Evolutionary conservation across 1,140 invertebrate genomes (phyloP), one percentile per base, ranked within the genome.

Genomic region (Galendromus occidentalis): DNA sequence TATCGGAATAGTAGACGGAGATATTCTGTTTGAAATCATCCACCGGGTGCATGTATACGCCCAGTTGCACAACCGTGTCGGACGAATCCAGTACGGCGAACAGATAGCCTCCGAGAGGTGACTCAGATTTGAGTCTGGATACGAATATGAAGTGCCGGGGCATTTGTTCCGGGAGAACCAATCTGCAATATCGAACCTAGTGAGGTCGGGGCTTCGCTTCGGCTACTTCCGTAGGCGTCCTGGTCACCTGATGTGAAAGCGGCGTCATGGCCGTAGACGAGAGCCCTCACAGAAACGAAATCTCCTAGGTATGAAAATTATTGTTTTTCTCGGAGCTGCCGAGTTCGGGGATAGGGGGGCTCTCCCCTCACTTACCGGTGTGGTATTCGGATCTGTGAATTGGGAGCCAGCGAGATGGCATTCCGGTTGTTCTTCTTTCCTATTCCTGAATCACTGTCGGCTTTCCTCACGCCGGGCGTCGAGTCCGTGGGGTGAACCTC

Each of bases 401-500:
- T 59, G 25, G 51, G 51, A 17, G 51, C 51, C 25, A 59, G 51
- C 17, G 51, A 14, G 22, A 59, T 59, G 51, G 51, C 51, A 22
- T 59, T 18, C n/a, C 22, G 17, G 12, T 59, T 22, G 45, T 59
- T 17, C 6, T 59, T 59, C 14, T 59, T 59, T 18, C 22, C 25
- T 9, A 33, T 17, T 22, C 51, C 9, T 25, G 25, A 33, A 18
- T 59, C 51, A 14, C 2, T 59, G 20, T 17, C 51, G 9, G 20
- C 51, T 59, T 59, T 59, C 51, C 51, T 59, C 51, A 59, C 51
- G 25, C 51, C 51, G 51, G 51, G 51, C 51, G 51, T 59, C 51
- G 51, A 59, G 51, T 59, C 51, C 51, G 51, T 59, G 51, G 51
- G 51, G 51, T 59, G 51, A 59, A 59, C 51, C 51, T 59, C 51